A percentile compares a stretch with the other conserved stretches of the same genome.
Evolutionary conservation across 2,888 invertebrate species (phyloP).

Genomic region (Meghimatium bilineatum): DNA sequence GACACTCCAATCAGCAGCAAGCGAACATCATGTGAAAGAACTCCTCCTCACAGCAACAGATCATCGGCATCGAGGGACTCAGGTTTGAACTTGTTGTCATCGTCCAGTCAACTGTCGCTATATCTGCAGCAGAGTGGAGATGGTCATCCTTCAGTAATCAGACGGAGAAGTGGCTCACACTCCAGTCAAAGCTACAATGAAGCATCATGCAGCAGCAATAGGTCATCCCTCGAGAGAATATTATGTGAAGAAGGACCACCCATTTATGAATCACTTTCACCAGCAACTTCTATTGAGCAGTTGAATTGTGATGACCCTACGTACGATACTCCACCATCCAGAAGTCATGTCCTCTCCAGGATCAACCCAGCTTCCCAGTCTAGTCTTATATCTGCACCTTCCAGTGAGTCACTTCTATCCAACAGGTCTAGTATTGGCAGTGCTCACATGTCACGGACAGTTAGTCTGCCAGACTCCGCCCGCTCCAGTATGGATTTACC

Average conservation of each 20-base stretch:
- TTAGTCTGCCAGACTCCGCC: conserved; percentile 80
- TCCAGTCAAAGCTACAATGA: conserved; percentile 47
- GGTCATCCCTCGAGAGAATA: conserved; percentile 52
- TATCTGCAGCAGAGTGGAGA: background rate
- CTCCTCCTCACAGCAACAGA: conserved; percentile 52
- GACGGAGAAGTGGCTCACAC: conserved; percentile 24
- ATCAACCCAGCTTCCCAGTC: conserved; percentile 51
- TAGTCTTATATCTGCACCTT: conserved; percentile 74
- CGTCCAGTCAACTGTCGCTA: conserved; percentile 17
- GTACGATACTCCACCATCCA: conserved; percentile 55
- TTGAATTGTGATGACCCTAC: conserved; percentile 41
- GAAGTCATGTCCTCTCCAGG: conserved; percentile 38
- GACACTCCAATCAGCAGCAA: conserved; percentile 64
- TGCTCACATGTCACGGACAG: conserved; percentile 80
- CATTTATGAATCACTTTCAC: conserved; percentile 47
- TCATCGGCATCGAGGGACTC: conserved; percentile 41
- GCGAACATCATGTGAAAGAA: conserved; percentile 50
- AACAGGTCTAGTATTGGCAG: conserved; percentile 75
- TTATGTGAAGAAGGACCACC: conserved; percentile 49
- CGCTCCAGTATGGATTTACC: conserved; percentile 78
- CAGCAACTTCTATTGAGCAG: conserved; percentile 35
- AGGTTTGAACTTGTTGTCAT: conserved; percentile 9
- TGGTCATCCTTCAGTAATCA: conserved; percentile 1
- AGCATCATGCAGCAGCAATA: conserved; percentile 48
- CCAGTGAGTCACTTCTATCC: conserved; percentile 73